These are phyloP conservation scores for Nerophis lumbriciformis DNA, from an alignment of 2,113 vertebrate species.

Conservation along the genomic window DNA sequence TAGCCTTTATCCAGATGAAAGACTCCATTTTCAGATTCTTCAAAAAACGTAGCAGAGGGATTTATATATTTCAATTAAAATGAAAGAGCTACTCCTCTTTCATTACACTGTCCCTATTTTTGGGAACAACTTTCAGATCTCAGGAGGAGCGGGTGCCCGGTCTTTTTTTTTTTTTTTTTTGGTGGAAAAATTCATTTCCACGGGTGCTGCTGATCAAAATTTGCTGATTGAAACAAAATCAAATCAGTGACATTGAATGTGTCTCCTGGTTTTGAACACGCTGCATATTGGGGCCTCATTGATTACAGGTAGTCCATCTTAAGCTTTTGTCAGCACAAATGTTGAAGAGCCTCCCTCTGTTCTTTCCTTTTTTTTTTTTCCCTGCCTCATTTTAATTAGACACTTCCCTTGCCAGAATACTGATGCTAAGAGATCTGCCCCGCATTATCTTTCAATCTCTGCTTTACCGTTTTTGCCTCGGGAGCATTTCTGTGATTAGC, in stretches of 20 bases:
- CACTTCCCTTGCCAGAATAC: constrained; percentile 43
- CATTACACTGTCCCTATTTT: constrained; percentile 65
- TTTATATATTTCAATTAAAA: constrained; percentile 79
- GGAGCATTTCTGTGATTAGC: constrained; percentile 66
- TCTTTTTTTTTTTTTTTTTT: constrained; percentile 54
- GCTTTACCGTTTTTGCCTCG: constrained; percentile 65
- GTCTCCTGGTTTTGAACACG: constrained; percentile 61
- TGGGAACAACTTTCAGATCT: constrained; percentile 60
- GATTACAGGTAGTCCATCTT: constrained; percentile 70
- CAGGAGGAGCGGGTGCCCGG: constrained; percentile 54
- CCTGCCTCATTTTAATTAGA: constrained; percentile 50
- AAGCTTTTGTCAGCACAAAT: constrained; percentile 70
- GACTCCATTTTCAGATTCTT: constrained; percentile 72
- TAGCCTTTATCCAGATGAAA: constrained; percentile 79
- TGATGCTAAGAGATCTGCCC: constrained; percentile 56
- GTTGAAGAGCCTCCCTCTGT: constrained; percentile 20
- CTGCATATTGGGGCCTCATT: constrained; percentile 60
- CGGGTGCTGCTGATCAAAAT: constrained; percentile 68
- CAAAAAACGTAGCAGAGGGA: constrained; percentile 69
- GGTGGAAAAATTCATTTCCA: constrained; percentile 67
- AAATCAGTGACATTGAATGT: constrained; percentile 72
- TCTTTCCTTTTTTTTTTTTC: constrained; percentile 25
- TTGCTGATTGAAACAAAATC: constrained; percentile 73
- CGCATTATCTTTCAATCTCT: constrained; percentile 66
- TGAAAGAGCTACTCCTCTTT: constrained; percentile 68